A percentile compares a stretch with the other conserved stretches of the same genome.
Conservation (phyloP, 2,797 vertebrate genomes). For the Myotis pilosus region DNA sequence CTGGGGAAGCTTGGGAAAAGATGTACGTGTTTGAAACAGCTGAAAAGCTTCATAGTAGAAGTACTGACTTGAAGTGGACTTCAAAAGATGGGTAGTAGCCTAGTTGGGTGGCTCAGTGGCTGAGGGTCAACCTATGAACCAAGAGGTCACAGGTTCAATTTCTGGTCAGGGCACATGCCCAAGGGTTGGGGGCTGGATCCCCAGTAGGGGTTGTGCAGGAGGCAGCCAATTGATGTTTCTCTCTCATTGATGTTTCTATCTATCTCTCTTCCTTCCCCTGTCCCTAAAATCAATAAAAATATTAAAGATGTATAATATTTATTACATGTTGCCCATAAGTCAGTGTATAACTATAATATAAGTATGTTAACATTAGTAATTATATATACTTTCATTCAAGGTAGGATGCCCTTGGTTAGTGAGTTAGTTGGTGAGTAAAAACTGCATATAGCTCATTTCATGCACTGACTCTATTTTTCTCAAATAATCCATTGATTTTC, state of each 20-base stretch:
- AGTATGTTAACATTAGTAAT: background rate
- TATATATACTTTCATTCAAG: background rate
- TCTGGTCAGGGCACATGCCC: no score
- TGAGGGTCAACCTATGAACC: no score
- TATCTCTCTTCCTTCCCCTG: no score
- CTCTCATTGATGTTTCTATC: no score
- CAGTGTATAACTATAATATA: background rate
- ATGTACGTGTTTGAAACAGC: background rate
- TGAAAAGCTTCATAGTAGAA: background rate
- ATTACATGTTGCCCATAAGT: background rate
- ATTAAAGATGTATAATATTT: background rate
- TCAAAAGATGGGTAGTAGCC: background rate
- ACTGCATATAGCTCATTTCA: background rate
- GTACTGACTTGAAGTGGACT: background rate
- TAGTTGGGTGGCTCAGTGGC: no score
- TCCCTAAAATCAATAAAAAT: no score
- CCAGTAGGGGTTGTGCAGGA: no score
- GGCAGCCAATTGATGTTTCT: no score
- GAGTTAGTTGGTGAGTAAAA: background rate
- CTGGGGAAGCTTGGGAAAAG: background rate
- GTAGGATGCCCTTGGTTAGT: background rate
- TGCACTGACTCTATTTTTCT: background rate
- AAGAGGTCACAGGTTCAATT: no score
- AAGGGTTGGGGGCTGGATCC: no score
- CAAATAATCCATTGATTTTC: conserved; percentile 19